Evolutionary conservation across 2,888 invertebrate species (phyloP).

Genomic region (Bombylius major): DNA sequence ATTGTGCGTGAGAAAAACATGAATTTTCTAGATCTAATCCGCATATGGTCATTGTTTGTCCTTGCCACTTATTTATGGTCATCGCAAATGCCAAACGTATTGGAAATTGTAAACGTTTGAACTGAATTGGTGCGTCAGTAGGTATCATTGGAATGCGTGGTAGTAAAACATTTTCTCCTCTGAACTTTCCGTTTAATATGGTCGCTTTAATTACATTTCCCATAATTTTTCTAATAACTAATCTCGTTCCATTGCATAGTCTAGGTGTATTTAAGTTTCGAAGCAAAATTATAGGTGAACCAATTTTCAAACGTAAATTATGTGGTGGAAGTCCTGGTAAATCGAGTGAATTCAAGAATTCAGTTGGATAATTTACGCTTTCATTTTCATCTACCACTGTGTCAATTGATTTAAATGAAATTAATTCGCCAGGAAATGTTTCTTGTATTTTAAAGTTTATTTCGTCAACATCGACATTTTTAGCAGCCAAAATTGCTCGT

Average conservation of each 20-base stretch:
- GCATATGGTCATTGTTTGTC: slow-evolving; percentile 19
- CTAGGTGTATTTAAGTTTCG: slow-evolving; percentile 18
- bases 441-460: slow-evolving; percentile 1
- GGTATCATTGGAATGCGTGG: slow-evolving; percentile 26
- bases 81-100: slow-evolving; percentile 22
- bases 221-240: background rate
- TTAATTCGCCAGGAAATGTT: background rate
- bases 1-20: slow-evolving; percentile 24
- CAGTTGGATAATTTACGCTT: slow-evolving; percentile 13
- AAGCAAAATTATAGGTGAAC: slow-evolving; percentile 17
- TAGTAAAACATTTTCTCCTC: slow-evolving; percentile 15
- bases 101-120: slow-evolving; percentile 25
- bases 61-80: slow-evolving; percentile 26
- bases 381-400: slow-evolving; percentile 8
- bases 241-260: slow-evolving; percentile 20
- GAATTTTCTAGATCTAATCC: slow-evolving; percentile 20
- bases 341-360: slow-evolving; percentile 16
- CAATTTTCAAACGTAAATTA: background rate
- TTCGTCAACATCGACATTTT: slow-evolving; percentile 1
- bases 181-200: background rate
- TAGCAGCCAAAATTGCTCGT: no score
- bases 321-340: slow-evolving; percentile 12
- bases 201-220: background rate
- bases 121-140: slow-evolving; percentile 21
- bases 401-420: background rate